Base-by-base conservation (phyloP, 2,888 invertebrate genomes). In the Drosophila eohydei region DNA sequence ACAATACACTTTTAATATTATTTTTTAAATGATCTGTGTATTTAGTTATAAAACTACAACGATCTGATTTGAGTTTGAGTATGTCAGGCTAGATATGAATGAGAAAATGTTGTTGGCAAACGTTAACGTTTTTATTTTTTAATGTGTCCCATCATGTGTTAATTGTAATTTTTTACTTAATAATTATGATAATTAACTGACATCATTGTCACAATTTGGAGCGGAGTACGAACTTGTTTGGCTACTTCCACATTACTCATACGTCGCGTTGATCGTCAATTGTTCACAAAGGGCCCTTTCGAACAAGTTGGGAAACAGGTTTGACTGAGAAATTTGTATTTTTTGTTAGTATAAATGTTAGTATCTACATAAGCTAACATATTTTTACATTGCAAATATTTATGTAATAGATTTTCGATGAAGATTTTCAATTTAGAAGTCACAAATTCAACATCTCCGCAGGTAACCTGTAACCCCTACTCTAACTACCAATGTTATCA, bases 211-310 rank as follows among this genome's bases (percentile, higher is more conserved):
- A 57, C n/a, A 41, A 34, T 50, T 55, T 44, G 1, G 2, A 1
- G 14, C 2, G 32, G 6, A 56, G 2, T 32, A 4, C n/a, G 2
- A 32, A n/a, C 16, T 26, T 36, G 28, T 46, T 61, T 14, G 12
- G n/a, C n/a, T 8, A 28, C 7, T 43, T 32, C 2, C 36, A 51
- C 30, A 71, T 58, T 48, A 56, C 56, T 30, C 34, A 67, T 67
- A n/a, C 43, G 58, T 36, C 46, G 12, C 26, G 30, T 4, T 40
- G 21, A 4, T 4, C 14, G 9, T n/a, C 9, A 28, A n/a, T 26
- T 21, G 21, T 8, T 51, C 7, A 32, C 21, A 12, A 34, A 21
- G 6, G 7, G 11, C 34, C 12, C 32, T 34, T 14, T 30, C 21
- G 21, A 21, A 21, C 21, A 21, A 1, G 21, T 21, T 21, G 21